Evolutionary conservation across 1,140 invertebrate genomes (phyloP).

Genomic region (Chlorops oryzae): DNA sequence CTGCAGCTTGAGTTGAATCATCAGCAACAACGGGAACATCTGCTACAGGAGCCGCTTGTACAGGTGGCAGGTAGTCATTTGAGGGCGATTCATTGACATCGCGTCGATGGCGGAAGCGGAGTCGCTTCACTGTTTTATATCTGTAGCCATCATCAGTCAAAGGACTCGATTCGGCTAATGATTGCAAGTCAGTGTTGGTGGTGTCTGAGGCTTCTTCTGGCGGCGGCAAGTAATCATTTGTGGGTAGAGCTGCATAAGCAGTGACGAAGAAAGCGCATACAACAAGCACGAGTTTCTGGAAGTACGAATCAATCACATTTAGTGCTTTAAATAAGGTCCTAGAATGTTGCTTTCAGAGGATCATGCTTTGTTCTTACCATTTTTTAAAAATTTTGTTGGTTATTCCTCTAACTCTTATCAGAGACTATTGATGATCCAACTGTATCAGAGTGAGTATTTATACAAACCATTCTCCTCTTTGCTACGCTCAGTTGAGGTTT

Average conservation of each 20-base stretch:
- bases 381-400: slow-evolving; percentile 7
- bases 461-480: no score
- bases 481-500: no score
- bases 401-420: neutral
- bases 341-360: no score
- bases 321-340: no score
- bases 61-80: slow-evolving; percentile 29
- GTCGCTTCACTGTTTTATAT: slow-evolving; percentile 26
- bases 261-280: slow-evolving; percentile 41
- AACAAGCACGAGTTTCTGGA: slow-evolving; percentile 43
- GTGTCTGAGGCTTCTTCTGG: slow-evolving; percentile 36
- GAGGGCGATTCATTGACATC: slow-evolving; percentile 27
- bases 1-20: slow-evolving; percentile 12
- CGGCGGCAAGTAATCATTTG: slow-evolving; percentile 40
- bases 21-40: slow-evolving; percentile 14
- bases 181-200: slow-evolving; percentile 21
- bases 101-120: slow-evolving; percentile 27
- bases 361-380: no score
- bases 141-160: slow-evolving; percentile 25
- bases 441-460: neutral
- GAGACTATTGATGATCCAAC: slow-evolving; percentile 7
- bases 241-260: slow-evolving; percentile 36
- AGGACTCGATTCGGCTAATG: slow-evolving; percentile 23
- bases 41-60: slow-evolving; percentile 22
- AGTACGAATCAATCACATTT: no score